Conservation (phyloP, 2,797 vertebrate species). For the Pseudopleuronectes americanus region DNA sequence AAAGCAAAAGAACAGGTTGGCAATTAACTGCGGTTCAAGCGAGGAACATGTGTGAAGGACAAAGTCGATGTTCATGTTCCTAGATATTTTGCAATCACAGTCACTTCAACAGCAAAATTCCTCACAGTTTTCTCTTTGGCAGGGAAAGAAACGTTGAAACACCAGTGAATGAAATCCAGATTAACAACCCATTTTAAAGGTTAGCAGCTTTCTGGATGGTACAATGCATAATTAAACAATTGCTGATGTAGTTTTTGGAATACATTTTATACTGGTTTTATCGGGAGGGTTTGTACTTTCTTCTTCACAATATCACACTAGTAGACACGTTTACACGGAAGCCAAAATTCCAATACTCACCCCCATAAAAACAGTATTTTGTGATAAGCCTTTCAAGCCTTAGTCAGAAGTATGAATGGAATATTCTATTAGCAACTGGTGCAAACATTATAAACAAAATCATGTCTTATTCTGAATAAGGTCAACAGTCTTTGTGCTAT, state of each 20-base stretch:
- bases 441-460: too few species aligned
- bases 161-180: slow-evolving; percentile 22
- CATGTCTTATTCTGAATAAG: too few species aligned
- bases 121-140: slow-evolving; percentile 31
- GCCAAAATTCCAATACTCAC: too few species aligned
- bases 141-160: slow-evolving; percentile 21
- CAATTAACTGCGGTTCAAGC: slow-evolving; percentile 49
- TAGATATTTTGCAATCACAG: slow-evolving; percentile 17
- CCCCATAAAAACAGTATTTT: too few species aligned
- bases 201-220: slow-evolving; percentile 24
- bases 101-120: slow-evolving; percentile 26
- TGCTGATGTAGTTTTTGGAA: slow-evolving; percentile 5
- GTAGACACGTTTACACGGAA: too few species aligned
- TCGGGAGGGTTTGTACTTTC: background rate
- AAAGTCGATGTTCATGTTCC: background rate
- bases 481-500: background rate
- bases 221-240: slow-evolving; percentile 15
- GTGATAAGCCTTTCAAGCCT: too few species aligned
- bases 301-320: slow-evolving; percentile 2
- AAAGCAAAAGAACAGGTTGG: slow-evolving; percentile 77
- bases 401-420: too few species aligned
- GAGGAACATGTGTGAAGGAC: background rate
- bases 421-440: too few species aligned
- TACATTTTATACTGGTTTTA: background rate
- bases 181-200: slow-evolving; percentile 22